Base-by-base conservation (phyloP, 30 jellyfish, hydroid and myxozoan genomes). In the Morbakka virulenta region DNA sequence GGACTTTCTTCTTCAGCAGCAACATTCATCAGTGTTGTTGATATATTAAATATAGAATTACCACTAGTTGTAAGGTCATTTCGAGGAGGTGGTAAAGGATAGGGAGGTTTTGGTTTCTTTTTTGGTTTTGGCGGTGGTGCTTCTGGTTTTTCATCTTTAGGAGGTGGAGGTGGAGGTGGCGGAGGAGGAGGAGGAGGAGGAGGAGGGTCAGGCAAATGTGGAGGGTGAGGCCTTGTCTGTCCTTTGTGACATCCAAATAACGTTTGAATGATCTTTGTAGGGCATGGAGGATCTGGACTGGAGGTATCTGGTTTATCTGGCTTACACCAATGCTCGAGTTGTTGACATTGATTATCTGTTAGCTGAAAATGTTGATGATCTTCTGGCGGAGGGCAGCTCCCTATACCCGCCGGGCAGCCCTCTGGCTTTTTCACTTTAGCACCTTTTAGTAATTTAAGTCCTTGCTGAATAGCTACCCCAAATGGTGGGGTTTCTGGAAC, bases 401-500 rank as follows among this genome's bases (percentile, higher is more conserved):
- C 87, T 66, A 70, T 75, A 2, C 68, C 86, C 1, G 90, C 90
- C 36, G 72, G 74, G 62, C 97, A 90, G 12, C 85, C 83, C n/a
- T n/a, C n/a, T 13, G 91, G 90, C 21, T 67, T 67, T 76, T 75
- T 64, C 52, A 49, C 34, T 28, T 65, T 50, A 27, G 48, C 61
- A n/a, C n/a, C n/a, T 78, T 82, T 74, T 26, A 78, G 69, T 81
- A 66, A 35, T 27, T 82, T 71, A 28, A 82, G 35, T 6, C 79
- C 85, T 28, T 84, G 87, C 51, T 69, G 73, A 82, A 83, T 67
- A 11, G 65, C 69, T 32, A 75, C 93, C 21, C 68, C 80, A 50
- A 90, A 90, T 0, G 97, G 95, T 1, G 97, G 97, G 13, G 97
- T 90, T 70, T 90, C 97, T 57, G 64, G 31, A 24, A 90, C 91